Base-by-base conservation (phyloP, 2,113 vertebrate species). In the Clarias gariepinus region DNA sequence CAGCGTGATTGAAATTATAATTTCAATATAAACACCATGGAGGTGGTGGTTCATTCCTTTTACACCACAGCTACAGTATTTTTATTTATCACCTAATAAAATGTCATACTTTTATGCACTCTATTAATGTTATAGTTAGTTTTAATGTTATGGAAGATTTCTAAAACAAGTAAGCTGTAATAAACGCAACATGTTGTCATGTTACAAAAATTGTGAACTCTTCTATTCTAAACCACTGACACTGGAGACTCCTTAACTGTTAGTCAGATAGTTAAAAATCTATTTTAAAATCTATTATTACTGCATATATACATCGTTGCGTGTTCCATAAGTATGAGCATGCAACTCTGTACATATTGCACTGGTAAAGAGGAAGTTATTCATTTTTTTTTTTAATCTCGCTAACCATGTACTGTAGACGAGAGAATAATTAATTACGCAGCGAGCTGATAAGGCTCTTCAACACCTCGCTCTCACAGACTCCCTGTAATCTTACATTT, bases 371-470 rank as follows among this genome's bases (percentile, higher is more conserved):
- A 73, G 52, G 13, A 84, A 84, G 66, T 52, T 53, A 19, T 47
- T 8, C 0, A 19, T 8, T 4, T 69, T 18, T 3, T 18, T 18
- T 30, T 68, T 83, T 19, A 69, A 68, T 66, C 47, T 21, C 13
- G 63, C 61, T 28, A 30, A 53, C 36, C 63, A 12, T 68, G 81
- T 69, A 19, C n/a, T 12, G 55, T 33, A 58, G 81, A 66, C 28
- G 68, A 36, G 63, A 81, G 79, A 90, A 89, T 89, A 92, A 91
- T 90, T 87, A 89, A 85, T 79, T 79, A 79, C 11, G 87, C 87
- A 58, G 81, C 69, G 55, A 61, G 73, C 81, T 88, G 90, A 91
- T 91, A 92, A 90, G 88, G 58, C 78, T 64, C 64, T 84, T 91
- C 87, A 88, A 89, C 88, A 88, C 88, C 83, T 89, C 77, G 83